Conservation (phyloP, 2,797 vertebrate species). For the Setipinna tenuifilis region DNA sequence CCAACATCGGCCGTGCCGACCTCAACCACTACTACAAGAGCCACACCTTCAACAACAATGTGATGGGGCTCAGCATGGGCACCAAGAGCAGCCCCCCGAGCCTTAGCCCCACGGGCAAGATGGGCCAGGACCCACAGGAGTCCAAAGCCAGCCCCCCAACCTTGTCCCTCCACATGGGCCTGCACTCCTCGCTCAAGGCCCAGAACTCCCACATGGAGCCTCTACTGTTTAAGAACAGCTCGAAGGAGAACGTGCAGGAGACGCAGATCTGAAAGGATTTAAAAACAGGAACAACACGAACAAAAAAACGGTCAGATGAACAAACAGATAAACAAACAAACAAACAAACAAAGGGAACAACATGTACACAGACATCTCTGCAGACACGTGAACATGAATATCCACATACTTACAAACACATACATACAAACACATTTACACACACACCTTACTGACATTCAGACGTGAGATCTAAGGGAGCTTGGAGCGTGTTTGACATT, state of each 20-base stretch:
- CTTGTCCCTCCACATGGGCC: constrained; percentile 61
- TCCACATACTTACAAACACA: constrained; percentile 23
- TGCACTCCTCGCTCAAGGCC: constrained; percentile 81
- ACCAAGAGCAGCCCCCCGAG: constrained; percentile 70
- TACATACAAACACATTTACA: constrained; percentile 24
- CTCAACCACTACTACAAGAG: constrained; percentile 93
- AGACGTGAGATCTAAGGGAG: not conserved
- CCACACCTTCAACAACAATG: constrained; percentile 88
- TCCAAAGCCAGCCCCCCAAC: not conserved
- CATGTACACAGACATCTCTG: not conserved
- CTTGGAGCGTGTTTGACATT: not conserved
- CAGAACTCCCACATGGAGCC: constrained; percentile 86
- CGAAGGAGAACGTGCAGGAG: constrained; percentile 96
- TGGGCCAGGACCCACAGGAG: not conserved
- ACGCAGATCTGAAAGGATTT: constrained; percentile 85
- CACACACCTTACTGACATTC: constrained; percentile 1
- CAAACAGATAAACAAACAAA: not conserved
- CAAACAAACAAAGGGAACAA: constrained; percentile 13
- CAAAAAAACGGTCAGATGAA: not conserved
- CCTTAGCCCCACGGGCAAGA: constrained; percentile 61
- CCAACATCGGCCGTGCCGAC: constrained; percentile 85
- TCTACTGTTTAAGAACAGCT: constrained; percentile 91
- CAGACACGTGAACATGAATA: constrained; percentile 12
- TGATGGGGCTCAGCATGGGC: constrained; percentile 77
- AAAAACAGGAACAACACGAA: not conserved